Evolutionary conservation across 1,140 invertebrate genomes (phyloP).

Genomic region (Tetragnatha versicolor): DNA sequence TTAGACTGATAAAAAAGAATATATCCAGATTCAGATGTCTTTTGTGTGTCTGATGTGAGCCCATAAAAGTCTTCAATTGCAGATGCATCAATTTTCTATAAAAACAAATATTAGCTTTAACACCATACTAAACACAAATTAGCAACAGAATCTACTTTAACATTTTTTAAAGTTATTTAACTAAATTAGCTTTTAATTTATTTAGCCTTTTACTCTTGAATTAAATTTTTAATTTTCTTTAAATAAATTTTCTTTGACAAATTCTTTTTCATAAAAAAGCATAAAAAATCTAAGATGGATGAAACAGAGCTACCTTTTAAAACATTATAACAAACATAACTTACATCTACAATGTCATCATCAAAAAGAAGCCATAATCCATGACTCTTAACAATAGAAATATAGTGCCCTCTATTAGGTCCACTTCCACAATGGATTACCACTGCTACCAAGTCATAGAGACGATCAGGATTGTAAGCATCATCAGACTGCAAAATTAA

Average conservation of each 20-base stretch:
- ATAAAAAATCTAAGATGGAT: too few species aligned
- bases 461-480: slow-evolving; percentile 94
- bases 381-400: slow-evolving; percentile 99
- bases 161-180: too few species aligned
- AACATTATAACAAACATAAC: slow-evolving; percentile 64
- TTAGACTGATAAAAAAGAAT: slow-evolving; percentile 99
- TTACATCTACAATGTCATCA: slow-evolving; percentile 99
- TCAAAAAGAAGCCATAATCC: slow-evolving; percentile 99
- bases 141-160: background rate
- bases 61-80: slow-evolving; percentile 99
- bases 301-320: too few species aligned
- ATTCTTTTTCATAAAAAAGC: too few species aligned
- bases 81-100: slow-evolving; percentile 97
- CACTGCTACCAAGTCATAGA: slow-evolving; percentile 98
- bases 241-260: too few species aligned
- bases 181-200: too few species aligned
- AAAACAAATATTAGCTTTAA: slow-evolving; percentile 60
- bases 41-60: slow-evolving; percentile 96
- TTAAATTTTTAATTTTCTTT: too few species aligned
- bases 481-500: slow-evolving; percentile 84
- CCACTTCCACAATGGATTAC: slow-evolving; percentile 99
- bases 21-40: slow-evolving; percentile 98
- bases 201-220: too few species aligned
- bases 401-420: slow-evolving; percentile 98
- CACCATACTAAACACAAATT: background rate